Evolutionary conservation across 2,888 invertebrate genomes (phyloP).

Genomic region (Phasia obesa): DNA sequence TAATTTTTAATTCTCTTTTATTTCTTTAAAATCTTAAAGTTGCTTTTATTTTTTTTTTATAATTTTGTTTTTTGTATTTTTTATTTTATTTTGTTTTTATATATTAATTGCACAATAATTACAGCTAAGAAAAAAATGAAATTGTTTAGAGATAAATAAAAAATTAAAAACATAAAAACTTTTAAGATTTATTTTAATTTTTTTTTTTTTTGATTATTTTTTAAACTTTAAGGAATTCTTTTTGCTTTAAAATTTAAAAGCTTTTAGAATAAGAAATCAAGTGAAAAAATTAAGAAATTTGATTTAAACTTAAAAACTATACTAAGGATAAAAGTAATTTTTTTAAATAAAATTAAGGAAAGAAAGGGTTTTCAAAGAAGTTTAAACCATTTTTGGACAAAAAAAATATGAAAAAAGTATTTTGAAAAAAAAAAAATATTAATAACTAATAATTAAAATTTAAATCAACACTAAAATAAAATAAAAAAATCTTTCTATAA

Average conservation of each 20-base stretch:
- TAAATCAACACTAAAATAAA: neutral
- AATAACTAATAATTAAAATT: constrained; percentile 13
- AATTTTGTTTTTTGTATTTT: constrained; percentile 37
- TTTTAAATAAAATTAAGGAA: constrained; percentile 11
- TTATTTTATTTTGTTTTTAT: constrained; percentile 50
- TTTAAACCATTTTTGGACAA: neutral
- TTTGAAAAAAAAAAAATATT: neutral
- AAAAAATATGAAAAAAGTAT: too few species aligned
- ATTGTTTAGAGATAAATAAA: constrained; percentile 25
- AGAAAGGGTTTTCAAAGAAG: neutral
- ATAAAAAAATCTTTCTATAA: neutral
- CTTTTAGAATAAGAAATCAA: neutral
- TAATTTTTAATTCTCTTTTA: constrained; percentile 52
- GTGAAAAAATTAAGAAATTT: neutral
- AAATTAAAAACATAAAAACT: constrained; percentile 30
- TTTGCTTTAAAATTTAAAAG: neutral
- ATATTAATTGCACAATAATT: constrained; percentile 71
- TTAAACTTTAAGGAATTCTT: neutral
- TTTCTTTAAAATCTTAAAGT: constrained; percentile 67
- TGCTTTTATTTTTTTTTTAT: constrained; percentile 40
- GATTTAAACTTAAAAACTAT: constrained; percentile 40
- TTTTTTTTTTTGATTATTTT: neutral
- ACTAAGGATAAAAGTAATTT: neutral
- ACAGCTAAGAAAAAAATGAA: constrained; percentile 64
- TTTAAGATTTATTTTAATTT: neutral